Conservation (phyloP, 2,888 invertebrate genomes). For the Drosophila prolongata region DNA sequence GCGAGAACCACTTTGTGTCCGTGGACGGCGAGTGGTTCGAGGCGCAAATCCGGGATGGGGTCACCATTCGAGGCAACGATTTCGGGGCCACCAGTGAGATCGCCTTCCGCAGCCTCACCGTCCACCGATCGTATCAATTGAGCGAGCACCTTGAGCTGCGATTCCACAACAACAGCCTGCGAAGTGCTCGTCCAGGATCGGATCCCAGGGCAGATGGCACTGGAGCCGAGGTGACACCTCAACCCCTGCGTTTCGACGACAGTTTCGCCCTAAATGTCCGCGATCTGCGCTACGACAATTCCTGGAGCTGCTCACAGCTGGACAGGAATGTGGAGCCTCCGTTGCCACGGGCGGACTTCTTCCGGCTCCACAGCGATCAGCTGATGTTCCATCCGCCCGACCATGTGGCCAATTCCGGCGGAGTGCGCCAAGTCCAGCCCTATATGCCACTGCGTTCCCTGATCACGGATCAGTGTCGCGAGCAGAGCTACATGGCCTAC, state of each 20-base stretch:
- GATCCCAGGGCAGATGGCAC: background rate
- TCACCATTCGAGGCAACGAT: slow-evolving; percentile 78
- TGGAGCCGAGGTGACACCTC: slow-evolving; percentile 45
- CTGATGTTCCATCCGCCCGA: slow-evolving; percentile 68
- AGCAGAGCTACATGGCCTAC: slow-evolving; percentile 81
- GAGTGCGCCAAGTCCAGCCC: slow-evolving; percentile 15
- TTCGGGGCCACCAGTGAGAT: slow-evolving; percentile 82
- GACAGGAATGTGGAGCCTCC: slow-evolving; percentile 68
- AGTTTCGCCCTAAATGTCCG: slow-evolving; percentile 79
- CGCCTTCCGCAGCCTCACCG: slow-evolving; percentile 81
- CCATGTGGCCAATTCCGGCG: too few species aligned
- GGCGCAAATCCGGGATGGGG: slow-evolving; percentile 78
- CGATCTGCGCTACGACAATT: slow-evolving; percentile 77
- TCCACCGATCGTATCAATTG: slow-evolving; percentile 78
- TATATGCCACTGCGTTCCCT: slow-evolving; percentile 76
- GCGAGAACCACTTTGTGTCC: slow-evolving; percentile 78
- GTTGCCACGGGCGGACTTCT: slow-evolving; percentile 78
- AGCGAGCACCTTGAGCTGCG: slow-evolving; percentile 83
- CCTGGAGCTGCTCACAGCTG: slow-evolving; percentile 77
- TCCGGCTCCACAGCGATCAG: slow-evolving; percentile 74
- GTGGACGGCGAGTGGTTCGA: slow-evolving; percentile 83
- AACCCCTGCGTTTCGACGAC: slow-evolving; percentile 76
- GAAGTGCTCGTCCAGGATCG: slow-evolving; percentile 41
- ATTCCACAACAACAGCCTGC: slow-evolving; percentile 81
- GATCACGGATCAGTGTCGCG: slow-evolving; percentile 76